Base-by-base conservation (phyloP, 2,797 vertebrate species). In the Coilia nasus region DNA sequence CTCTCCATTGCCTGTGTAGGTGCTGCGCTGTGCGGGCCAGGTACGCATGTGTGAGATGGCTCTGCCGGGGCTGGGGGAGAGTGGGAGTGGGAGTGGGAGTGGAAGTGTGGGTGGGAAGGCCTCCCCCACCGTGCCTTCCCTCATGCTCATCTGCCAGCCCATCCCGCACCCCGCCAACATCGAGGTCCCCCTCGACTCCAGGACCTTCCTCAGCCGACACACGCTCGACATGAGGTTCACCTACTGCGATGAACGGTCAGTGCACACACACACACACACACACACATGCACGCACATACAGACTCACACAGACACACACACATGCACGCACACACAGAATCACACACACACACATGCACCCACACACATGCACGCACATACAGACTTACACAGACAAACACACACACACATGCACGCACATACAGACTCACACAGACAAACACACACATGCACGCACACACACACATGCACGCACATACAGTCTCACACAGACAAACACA, bases 181-280 rank as follows among this genome's bases (percentile, higher is more conserved):
- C n/a, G 98, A 99, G 93, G 97, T 97, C 86, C 98, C 98, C 54
- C 93, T 99, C 95, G 98, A 99, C 94, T 97, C 97, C 88, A 99
- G 99, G 94, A 99, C 98, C 6, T 99, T 99, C 89, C 97, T 99
- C 90, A 99, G 98, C 93, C 97, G 97, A 91, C 98, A 99, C 94
- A 98, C 98, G 62, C 97, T 99, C 87, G 98, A 99, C 93, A 99
- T 99, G 98, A 99, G 98, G 89, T 99, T 99, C 94, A 98, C 98
- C 6, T 99, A 99, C 54, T 99, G 98, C 89, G 98, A 99, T 85
- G 98, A 99, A 94, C 98, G 98, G 98, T 98, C 93, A 94, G 81
- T 56, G 14, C 14, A 31, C 23, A 67, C 62, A 28, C 25, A 11
- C 25, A 28, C 62, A 28, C 62, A 25, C 23, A 64, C 23, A 31